phyloP scores from a whole-genome alignment of 2,797 vertebrate genomes.

The Neomorphus geoffroyi region DNA sequence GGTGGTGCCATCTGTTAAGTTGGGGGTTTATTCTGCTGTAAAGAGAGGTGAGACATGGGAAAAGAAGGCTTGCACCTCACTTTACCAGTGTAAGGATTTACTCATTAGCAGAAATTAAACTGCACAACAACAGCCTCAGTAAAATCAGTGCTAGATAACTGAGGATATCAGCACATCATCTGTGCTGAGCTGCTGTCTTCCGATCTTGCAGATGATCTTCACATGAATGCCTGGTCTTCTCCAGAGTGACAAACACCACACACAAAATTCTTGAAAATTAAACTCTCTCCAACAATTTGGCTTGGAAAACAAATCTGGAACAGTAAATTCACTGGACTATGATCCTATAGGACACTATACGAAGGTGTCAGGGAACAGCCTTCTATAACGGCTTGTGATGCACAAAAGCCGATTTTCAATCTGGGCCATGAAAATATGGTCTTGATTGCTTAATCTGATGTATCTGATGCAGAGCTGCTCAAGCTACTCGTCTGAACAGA shows the following conservation, averaged over 20 bases:
- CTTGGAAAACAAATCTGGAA: neutral
- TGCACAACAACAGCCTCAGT: neutral
- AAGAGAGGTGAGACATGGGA: neutral
- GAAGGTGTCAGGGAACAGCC: neutral
- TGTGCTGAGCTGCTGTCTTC: neutral
- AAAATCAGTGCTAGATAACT: neutral
- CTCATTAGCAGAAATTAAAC: neutral
- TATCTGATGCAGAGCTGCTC: neutral
- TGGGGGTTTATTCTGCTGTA: neutral
- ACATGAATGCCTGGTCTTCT: neutral
- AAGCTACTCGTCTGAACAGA: neutral
- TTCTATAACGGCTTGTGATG: accelerated
- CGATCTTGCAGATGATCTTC: neutral
- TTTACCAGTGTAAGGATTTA: neutral
- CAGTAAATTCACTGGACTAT: neutral
- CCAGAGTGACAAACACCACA: neutral
- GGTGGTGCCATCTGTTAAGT: constrained; percentile 36
- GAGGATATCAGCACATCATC: neutral
- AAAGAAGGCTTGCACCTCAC: neutral
- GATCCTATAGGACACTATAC: neutral
- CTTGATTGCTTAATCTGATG: neutral
- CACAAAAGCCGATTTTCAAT: neutral
- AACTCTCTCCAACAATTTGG: neutral
- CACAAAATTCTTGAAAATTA: neutral
- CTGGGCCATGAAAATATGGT: neutral